Evolutionary conservation across 2,113 vertebrate species (phyloP).

Genomic region (Mirza zaza): DNA sequence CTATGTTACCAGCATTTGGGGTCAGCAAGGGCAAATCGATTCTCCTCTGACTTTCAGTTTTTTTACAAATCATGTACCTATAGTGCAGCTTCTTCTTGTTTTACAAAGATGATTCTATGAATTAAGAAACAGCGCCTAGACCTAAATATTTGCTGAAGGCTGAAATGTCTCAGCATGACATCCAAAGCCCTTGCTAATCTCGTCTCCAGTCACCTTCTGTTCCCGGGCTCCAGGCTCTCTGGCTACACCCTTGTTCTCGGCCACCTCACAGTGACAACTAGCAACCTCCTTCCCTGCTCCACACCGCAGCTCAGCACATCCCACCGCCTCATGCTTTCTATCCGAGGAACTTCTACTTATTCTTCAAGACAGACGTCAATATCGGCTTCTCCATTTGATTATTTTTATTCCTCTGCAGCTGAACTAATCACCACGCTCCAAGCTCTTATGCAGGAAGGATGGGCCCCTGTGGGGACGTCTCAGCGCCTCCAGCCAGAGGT

Average conservation of each 20-base stretch:
- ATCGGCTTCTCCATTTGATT: background rate
- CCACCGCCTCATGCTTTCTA: background rate
- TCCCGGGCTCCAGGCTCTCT: background rate
- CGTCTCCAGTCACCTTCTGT: background rate
- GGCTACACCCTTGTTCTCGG: accelerated
- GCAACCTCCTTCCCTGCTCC: too few relatives aligned
- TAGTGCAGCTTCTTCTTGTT: background rate
- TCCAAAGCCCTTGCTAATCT: background rate
- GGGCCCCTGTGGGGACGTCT: background rate
- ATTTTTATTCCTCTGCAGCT: background rate
- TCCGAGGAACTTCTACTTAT: too few relatives aligned
- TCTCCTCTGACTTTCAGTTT: background rate
- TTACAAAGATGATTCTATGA: background rate
- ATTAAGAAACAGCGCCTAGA: background rate
- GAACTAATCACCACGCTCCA: background rate
- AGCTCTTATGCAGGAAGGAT: background rate
- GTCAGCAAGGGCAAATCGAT: background rate
- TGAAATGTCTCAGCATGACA: background rate
- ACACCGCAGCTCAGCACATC: background rate
- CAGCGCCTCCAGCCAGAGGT: background rate
- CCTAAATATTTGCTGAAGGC: background rate
- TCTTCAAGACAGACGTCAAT: background rate
- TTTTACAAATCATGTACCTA: background rate
- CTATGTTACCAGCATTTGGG: background rate
- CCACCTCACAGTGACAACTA: background rate